A percentile compares a stretch with the other conserved stretches of the same genome.
Conservation (phyloP, 2,797 vertebrate species). For the Bovichtus diacanthus region DNA sequence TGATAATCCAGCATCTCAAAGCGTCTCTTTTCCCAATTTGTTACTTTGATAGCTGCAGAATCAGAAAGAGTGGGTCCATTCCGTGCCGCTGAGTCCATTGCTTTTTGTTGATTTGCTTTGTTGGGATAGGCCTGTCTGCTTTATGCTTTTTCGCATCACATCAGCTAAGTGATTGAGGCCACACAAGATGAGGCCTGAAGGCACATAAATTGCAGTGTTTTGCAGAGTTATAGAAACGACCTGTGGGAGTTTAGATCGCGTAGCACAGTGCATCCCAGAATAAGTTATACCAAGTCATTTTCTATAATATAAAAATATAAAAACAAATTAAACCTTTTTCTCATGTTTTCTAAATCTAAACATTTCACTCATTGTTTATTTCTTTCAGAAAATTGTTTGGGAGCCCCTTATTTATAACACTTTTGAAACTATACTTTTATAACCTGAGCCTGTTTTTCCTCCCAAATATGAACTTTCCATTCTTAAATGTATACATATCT, state of each 20-base stretch:
- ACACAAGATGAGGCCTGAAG: conserved; percentile 29
- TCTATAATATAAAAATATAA: not conserved
- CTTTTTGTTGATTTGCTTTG: conserved; percentile 60
- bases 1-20: conserved; percentile 6
- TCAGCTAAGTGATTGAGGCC: conserved; percentile 53
- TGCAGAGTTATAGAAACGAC: conserved; percentile 16
- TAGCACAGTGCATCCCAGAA: not conserved
- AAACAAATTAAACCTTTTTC: not conserved
- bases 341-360: not conserved
- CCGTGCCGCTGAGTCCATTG: conserved; percentile 18
- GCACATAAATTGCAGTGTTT: conserved; percentile 17
- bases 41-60: conserved; percentile 9
- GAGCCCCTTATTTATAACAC: conserved; percentile 3
- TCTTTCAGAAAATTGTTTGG: too few relatives aligned
- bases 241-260: conserved; percentile 12
- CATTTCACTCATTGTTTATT: too few relatives aligned
- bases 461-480: conserved; percentile 16
- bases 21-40: conserved; percentile 12
- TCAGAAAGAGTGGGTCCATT: conserved; percentile 23
- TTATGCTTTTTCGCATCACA: conserved; percentile 42
- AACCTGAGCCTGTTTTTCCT: conserved; percentile 1
- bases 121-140: conserved; percentile 42
- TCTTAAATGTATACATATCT: conserved; percentile 34
- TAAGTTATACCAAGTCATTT: not conserved
- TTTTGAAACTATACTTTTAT: conserved; percentile 4